phyloP scores from a whole-genome alignment of 2,113 vertebrate genomes.

The Mungos mungo region DNA sequence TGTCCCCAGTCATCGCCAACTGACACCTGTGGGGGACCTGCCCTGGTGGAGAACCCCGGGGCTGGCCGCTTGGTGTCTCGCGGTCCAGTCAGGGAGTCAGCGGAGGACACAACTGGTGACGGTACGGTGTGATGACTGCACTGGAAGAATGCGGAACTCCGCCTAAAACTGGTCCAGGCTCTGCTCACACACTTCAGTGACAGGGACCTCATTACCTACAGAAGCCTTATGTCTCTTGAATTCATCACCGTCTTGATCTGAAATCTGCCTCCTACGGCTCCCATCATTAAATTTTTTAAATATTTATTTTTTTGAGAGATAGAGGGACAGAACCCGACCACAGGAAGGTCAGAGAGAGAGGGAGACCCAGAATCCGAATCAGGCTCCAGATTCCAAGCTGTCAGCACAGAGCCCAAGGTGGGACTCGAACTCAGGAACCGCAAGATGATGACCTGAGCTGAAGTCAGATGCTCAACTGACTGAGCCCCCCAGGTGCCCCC shows the following conservation, averaged over 20 bases:
- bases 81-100: not conserved
- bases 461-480: no score
- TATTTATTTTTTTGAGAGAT: no score
- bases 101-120: not conserved
- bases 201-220: not conserved
- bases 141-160: not conserved
- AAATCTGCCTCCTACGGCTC: not conserved
- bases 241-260: not conserved
- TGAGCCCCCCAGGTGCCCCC: no score
- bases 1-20: not conserved
- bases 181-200: not conserved
- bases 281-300: no score
- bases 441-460: no score
- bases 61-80: not conserved
- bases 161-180: not conserved
- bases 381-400: no score
- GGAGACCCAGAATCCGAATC: no score
- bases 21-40: not conserved
- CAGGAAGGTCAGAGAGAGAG: no score
- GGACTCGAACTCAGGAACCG: no score
- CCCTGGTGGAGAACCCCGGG: not conserved
- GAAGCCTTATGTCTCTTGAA: not conserved
- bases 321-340: no score
- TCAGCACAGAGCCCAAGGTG: no score
- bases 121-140: fast-evolving